Evolutionary conservation across 2,888 invertebrate genomes (phyloP), one percentile per base, ranked within the genome.

Genomic region (Zele albiditarsus): DNA sequence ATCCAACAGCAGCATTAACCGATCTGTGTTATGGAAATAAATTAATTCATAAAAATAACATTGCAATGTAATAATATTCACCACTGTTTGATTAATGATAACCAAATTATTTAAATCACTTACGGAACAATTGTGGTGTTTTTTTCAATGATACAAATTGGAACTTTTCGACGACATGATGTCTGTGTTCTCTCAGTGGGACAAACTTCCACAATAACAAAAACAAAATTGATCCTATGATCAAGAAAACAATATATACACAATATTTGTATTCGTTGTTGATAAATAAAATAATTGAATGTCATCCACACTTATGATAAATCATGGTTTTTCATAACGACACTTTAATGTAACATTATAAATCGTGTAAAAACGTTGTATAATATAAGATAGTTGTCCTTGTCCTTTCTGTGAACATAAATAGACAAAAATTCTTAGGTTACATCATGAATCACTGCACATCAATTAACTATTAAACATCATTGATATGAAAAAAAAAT

Each of bases 1-100:
- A 86, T 88, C 86, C 82, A 84, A 83, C 84, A 87, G 84, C 83
- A 84, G 82, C 86, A 87, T 87, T 85, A 83, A 82, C 79, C 58
- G 71, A 75, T 46, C 75, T 75, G 62, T 8, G n/a, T n/a, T 3
- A 57, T 49, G 27, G 58, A 25, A 70, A 73, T 71, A 23, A 63
- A 58, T 42, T 3, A 46, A 27, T n/a, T 10, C 12, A 62, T 0
- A 12, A 62, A 1, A n/a, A 62, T 14, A 31, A 2, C 14, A 31
- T 10, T 6, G 38, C 2, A 8, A 12, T 2, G 12, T 38, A 12
- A 28, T n/a, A 28, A 20, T n/a, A 62, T 33, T 62, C 0, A n/a
- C 33, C 10, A 62, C n/a, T 20, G 10, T 33, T 46, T n/a, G 25
- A 5, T 42, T 14, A 27, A 66, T 46, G 27, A 12, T 46, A 77